These are phyloP conservation scores for Allygus modestus DNA, from an alignment of 2,888 invertebrate genomes.

Conservation along the genomic window DNA sequence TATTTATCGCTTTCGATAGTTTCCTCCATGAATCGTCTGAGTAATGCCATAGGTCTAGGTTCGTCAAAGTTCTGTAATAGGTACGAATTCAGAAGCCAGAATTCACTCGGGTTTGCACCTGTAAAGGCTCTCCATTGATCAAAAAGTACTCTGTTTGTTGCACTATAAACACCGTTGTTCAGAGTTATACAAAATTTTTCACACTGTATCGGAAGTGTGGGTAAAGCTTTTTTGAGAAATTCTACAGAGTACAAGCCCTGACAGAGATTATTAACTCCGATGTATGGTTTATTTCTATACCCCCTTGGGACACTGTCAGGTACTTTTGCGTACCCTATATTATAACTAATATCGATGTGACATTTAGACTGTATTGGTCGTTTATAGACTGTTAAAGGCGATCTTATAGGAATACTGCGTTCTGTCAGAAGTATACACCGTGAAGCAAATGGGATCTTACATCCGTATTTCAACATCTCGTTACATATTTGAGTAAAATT, in stretches of 20 bases:
- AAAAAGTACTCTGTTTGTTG: neutral
- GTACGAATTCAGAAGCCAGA: neutral
- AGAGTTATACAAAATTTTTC: constrained; percentile 1
- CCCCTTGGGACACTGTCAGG: neutral
- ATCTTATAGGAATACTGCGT: constrained; percentile 27
- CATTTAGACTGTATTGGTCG: neutral
- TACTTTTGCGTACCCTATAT: neutral
- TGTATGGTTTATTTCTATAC: neutral
- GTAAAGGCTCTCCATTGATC: neutral
- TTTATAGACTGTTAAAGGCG: neutral
- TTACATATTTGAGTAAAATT: constrained; percentile 16
- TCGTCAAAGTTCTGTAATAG: no score
- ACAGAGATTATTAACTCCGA: neutral
- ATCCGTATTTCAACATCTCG: constrained; percentile 12
- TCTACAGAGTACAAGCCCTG: neutral
- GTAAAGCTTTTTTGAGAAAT: constrained; percentile 6
- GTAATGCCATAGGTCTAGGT: no score
- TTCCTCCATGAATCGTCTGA: neutral
- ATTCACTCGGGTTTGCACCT: neutral
- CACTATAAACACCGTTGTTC: neutral
- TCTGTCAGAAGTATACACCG: neutral
- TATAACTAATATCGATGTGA: constrained; percentile 26
- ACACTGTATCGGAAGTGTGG: neutral
- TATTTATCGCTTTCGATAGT: neutral
- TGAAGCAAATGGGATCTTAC: neutral